Percentiles rank a stretch among this genome's conserved stretches.
Conservation (phyloP, 2,888 invertebrate genomes). For the Drosophila emarginata region DNA sequence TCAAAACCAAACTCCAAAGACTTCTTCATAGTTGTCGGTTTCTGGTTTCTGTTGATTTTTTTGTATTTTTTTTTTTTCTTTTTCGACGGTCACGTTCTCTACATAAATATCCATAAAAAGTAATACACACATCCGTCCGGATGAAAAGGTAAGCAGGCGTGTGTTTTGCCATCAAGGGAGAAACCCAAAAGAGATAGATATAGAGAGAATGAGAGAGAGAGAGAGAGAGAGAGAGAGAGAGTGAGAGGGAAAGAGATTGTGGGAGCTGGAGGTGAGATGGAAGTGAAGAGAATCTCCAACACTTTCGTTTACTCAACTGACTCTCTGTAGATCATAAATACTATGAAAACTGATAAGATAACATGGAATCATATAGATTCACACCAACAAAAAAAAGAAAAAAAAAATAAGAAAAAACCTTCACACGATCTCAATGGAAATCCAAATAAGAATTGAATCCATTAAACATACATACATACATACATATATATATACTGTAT, state of each 20-base stretch:
- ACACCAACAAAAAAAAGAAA: conserved; percentile 18
- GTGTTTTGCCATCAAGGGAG: conserved; percentile 39
- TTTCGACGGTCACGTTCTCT: conserved; percentile 70
- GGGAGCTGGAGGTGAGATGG: conserved; percentile 3
- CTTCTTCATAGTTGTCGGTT: conserved; percentile 24
- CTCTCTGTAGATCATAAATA: conserved; percentile 54
- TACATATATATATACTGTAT: neutral
- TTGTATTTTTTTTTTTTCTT: conserved; percentile 24
- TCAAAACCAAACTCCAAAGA: conserved; percentile 35
- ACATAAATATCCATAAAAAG: conserved; percentile 79
- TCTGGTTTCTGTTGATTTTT: conserved; percentile 8
- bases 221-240: conserved; percentile 1
- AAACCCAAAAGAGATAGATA: neutral
- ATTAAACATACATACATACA: neutral
- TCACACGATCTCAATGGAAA: conserved; percentile 67
- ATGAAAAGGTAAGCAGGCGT: conserved; percentile 50
- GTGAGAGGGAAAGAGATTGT: neutral
- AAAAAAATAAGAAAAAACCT: conserved; percentile 50
- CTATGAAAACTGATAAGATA: conserved; percentile 58
- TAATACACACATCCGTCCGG: conserved; percentile 78
- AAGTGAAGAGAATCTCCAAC: conserved; percentile 41
- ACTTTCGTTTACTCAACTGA: conserved; percentile 51
- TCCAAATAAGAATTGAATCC: conserved; percentile 53
- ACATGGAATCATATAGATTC: conserved; percentile 20
- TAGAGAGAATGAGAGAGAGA: neutral